phyloP scores from a whole-genome alignment of 1,140 invertebrate species.

The Gonatopus flavifemur region DNA sequence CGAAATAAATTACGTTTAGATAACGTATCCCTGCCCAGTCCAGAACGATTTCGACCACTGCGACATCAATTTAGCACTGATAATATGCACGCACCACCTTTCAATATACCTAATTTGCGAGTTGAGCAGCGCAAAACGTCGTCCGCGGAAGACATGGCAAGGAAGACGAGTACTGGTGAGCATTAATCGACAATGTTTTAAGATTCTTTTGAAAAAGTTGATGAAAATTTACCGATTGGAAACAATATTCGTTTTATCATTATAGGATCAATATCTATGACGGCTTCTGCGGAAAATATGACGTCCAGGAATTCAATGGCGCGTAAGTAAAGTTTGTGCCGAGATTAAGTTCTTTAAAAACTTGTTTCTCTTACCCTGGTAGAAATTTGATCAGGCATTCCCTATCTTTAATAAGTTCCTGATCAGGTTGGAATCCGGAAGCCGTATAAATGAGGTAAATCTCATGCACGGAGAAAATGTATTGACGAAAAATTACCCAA shows the following conservation, averaged over 20 bases:
- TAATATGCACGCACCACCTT: slow-evolving; percentile 80
- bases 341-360: neutral
- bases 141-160: slow-evolving; percentile 84
- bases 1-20: slow-evolving; percentile 82
- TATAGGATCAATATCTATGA: slow-evolving; percentile 52
- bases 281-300: slow-evolving; percentile 57
- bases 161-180: slow-evolving; percentile 77
- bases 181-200: neutral
- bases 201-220: neutral
- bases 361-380: neutral
- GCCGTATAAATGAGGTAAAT: no score
- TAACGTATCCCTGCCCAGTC: slow-evolving; percentile 72
- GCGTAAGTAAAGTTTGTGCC: slow-evolving; percentile 25
- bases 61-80: slow-evolving; percentile 84
- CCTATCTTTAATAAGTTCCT: no score
- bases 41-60: slow-evolving; percentile 73
- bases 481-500: no score
- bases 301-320: slow-evolving; percentile 48
- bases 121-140: slow-evolving; percentile 85
- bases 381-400: neutral
- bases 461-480: no score
- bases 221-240: no score
- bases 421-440: no score
- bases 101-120: slow-evolving; percentile 82
- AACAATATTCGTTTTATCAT: neutral